Evolutionary conservation across 2,797 vertebrate species (phyloP).

Genomic region (Glyptemys insculpta): DNA sequence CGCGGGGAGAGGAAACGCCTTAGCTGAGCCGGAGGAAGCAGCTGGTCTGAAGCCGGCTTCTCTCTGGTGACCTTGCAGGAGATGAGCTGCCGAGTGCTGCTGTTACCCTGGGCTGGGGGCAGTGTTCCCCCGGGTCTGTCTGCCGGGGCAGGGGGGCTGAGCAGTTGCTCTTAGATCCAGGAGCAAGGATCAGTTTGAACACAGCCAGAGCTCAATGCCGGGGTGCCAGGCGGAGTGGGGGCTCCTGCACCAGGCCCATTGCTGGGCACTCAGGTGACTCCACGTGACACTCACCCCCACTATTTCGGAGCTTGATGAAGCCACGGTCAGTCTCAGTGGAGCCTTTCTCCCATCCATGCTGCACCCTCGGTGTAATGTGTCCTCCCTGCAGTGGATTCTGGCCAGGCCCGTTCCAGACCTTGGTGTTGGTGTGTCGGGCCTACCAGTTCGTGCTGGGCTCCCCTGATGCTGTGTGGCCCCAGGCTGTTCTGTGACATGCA

Average conservation of each 20-base stretch:
- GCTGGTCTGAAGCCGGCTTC: no score
- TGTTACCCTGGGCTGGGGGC: not conserved
- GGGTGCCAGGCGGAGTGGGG: not conserved
- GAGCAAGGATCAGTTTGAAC: not conserved
- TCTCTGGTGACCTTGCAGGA: not conserved
- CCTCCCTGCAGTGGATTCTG: not conserved
- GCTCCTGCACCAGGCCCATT: not conserved
- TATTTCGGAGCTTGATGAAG: not conserved
- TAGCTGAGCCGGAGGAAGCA: no score
- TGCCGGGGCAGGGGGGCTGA: not conserved
- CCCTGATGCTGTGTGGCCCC: not conserved
- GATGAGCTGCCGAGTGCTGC: not conserved
- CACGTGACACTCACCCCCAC: not conserved
- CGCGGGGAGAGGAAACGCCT: not conserved
- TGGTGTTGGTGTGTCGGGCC: fast-evolving
- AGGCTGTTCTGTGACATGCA: not conserved
- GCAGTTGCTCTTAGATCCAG: not conserved
- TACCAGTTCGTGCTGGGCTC: not conserved
- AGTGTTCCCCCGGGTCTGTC: not conserved
- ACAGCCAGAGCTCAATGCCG: not conserved
- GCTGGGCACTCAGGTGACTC: not conserved
- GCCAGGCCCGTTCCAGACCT: not conserved
- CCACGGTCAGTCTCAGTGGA: no score
- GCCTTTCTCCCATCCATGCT: not conserved
- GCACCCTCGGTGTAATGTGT: no score